Conservation (phyloP, 2,797 vertebrate genomes). For the Poecile montanus region DNA sequence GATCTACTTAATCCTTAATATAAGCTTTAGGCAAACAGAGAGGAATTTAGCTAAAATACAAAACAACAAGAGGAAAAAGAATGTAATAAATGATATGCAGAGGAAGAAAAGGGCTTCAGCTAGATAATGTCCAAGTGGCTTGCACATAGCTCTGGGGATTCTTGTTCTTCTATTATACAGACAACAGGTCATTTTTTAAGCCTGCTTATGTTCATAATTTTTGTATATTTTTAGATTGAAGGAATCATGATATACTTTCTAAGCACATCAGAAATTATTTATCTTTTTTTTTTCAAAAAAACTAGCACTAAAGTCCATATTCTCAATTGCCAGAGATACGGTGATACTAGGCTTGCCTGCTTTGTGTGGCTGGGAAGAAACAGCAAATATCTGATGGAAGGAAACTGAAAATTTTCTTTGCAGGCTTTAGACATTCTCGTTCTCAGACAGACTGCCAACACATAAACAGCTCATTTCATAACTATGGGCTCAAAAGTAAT, state of each 20-base stretch:
- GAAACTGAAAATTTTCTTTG: neutral
- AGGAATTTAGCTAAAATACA: neutral
- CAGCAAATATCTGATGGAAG: neutral
- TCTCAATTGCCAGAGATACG: neutral
- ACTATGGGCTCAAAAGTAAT: neutral
- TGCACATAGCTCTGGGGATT: neutral
- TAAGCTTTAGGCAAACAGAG: neutral
- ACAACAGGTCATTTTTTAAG: neutral
- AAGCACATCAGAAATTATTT: neutral
- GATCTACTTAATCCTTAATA: conserved; percentile 12
- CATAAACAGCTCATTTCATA: neutral
- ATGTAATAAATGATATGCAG: neutral
- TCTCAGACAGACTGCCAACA: neutral
- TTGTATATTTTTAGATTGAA: neutral
- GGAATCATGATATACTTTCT: neutral
- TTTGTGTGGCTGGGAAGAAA: neutral
- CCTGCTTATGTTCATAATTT: neutral
- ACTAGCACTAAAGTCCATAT: neutral
- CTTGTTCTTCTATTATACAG: neutral
- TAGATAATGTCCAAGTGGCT: neutral
- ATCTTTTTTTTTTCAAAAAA: neutral
- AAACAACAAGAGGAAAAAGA: neutral
- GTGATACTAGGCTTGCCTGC: neutral
- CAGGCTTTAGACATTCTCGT: neutral
- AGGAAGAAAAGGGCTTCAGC: neutral